Evolutionary conservation across 1,140 invertebrate genomes (phyloP).

Genomic region (Drosophila hydei): DNA sequence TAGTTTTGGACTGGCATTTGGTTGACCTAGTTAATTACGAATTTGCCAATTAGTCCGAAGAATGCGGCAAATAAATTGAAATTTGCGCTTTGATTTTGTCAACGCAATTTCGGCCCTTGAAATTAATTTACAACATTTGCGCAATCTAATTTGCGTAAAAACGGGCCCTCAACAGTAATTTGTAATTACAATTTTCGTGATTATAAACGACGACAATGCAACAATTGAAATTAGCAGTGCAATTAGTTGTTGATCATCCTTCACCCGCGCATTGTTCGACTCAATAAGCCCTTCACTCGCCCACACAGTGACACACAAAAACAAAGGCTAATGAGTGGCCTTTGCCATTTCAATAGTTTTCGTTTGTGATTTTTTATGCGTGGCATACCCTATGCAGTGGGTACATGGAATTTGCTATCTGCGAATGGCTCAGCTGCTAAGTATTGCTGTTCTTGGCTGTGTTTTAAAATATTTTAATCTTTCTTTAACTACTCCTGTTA

Average conservation of each 20-base stretch:
- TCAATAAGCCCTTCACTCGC: slow-evolving; percentile 13
- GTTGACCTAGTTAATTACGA: slow-evolving; percentile 1
- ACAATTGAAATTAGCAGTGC: slow-evolving; percentile 80
- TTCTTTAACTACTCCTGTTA: too few relatives aligned
- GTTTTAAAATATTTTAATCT: too few relatives aligned
- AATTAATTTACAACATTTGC: slow-evolving; percentile 61
- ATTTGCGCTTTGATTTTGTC: slow-evolving; percentile 59
- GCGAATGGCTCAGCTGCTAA: not conserved
- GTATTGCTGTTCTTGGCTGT: too few relatives aligned
- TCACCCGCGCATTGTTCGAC: slow-evolving; percentile 33
- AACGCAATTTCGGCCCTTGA: slow-evolving; percentile 18
- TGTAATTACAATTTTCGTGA: slow-evolving; percentile 81
- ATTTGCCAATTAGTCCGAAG: slow-evolving; percentile 18
- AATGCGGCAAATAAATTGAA: slow-evolving; percentile 67
- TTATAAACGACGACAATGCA: slow-evolving; percentile 66
- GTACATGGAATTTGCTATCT: too few relatives aligned
- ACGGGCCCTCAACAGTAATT: slow-evolving; percentile 68
- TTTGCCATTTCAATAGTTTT: slow-evolving; percentile 35
- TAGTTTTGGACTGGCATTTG: not conserved
- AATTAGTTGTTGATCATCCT: slow-evolving; percentile 74
- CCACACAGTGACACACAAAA: slow-evolving; percentile 30
- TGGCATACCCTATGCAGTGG: slow-evolving; percentile 12
- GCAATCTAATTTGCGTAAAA: slow-evolving; percentile 50
- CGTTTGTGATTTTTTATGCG: not conserved
- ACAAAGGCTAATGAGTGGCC: slow-evolving; percentile 69